Evolutionary conservation across 1,140 invertebrate genomes (phyloP).

Genomic region (Solen grandis): DNA sequence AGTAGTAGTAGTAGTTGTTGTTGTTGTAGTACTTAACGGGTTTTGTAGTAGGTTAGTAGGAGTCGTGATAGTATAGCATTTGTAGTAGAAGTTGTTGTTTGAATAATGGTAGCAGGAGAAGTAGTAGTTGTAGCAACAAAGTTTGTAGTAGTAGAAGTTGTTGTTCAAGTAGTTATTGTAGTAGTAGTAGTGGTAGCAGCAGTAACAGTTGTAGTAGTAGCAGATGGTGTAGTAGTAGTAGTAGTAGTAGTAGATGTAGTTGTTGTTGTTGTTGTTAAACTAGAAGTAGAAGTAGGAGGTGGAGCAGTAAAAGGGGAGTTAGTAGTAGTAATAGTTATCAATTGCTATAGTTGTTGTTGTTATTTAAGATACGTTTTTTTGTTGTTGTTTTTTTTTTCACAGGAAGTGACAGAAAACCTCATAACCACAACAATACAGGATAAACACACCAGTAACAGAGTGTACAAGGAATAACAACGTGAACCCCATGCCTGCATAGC

Average conservation of each 20-base stretch:
- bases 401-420: too few species aligned
- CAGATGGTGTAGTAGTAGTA: not conserved
- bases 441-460: too few species aligned
- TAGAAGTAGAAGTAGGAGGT: constrained; percentile 7
- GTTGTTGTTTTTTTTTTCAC: too few species aligned
- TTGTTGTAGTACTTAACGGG: too few species aligned
- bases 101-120: not conserved
- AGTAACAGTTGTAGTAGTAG: not conserved
- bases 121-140: not conserved
- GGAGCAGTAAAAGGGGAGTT: not conserved
- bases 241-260: constrained; percentile 4
- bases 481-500: too few species aligned
- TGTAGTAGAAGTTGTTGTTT: not conserved
- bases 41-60: too few species aligned
- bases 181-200: constrained; percentile 3
- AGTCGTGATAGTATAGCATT: not conserved
- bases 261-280: not conserved
- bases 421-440: too few species aligned
- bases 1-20: too few species aligned
- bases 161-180: not conserved
- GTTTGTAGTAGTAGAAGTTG: not conserved
- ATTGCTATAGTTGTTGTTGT: too few species aligned
- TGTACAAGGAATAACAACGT: too few species aligned
- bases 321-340: constrained; percentile 2
- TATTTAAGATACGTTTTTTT: too few species aligned